These are phyloP conservation scores for Aegotheles bennettii DNA, from an alignment of 2,113 vertebrate species.

Conservation along the genomic window DNA sequence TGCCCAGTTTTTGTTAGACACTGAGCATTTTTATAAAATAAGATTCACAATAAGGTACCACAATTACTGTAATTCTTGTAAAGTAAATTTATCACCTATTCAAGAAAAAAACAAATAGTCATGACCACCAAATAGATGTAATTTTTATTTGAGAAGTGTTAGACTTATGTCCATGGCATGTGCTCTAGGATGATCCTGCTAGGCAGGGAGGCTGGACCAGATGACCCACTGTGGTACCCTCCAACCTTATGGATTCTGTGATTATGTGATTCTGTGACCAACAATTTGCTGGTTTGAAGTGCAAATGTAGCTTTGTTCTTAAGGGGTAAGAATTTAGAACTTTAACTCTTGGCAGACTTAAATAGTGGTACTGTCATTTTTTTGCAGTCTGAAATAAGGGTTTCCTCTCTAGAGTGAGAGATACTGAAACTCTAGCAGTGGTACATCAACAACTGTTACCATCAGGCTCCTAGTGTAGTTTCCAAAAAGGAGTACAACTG, in stretches of 20 bases:
- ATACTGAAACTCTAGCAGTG: background rate
- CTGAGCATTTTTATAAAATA: background rate
- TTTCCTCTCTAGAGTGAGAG: background rate
- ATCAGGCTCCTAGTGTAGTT: background rate
- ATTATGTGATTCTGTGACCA: no score
- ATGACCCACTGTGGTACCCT: no score
- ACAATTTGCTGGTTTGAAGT: background rate
- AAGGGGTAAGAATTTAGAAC: background rate
- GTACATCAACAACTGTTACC: background rate
- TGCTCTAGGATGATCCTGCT: no score
- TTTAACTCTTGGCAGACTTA: background rate
- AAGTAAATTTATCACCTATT: background rate
- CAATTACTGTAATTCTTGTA: background rate
- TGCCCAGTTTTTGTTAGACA: background rate
- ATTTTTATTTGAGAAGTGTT: background rate
- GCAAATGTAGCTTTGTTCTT: background rate
- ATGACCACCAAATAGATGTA: background rate
- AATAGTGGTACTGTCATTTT: background rate
- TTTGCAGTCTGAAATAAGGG: background rate
- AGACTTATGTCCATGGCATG: no score
- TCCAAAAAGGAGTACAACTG: background rate
- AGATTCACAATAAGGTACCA: background rate
- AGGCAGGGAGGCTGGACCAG: no score
- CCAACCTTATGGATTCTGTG: no score
- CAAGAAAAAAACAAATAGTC: background rate